These are phyloP conservation scores for Drosophila cardini DNA, from an alignment of 1,140 invertebrate species.

Conservation along the genomic window DNA sequence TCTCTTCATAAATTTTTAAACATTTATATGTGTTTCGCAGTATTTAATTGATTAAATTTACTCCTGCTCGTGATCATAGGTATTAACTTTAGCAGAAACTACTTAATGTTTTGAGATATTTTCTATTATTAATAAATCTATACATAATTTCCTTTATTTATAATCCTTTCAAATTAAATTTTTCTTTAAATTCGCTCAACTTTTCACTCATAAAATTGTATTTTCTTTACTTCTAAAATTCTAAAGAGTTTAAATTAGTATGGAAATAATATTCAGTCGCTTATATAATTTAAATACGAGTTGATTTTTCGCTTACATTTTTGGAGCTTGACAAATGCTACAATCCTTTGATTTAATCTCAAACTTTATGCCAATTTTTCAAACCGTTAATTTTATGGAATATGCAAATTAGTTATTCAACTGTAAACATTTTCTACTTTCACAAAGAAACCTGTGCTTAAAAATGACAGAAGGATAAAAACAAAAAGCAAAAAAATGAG, in stretches of 20 bases:
- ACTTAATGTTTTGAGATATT: no score
- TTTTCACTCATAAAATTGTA: no score
- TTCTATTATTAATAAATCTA: no score
- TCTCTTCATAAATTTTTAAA: no score
- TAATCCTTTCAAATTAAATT: no score
- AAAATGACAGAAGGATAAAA: slow-evolving; percentile 36
- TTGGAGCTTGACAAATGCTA: slow-evolving; percentile 5
- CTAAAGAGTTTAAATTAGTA: background rate
- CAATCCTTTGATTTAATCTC: background rate
- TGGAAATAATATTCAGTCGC: background rate
- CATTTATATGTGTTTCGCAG: no score
- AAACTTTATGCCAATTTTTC: slow-evolving; percentile 62
- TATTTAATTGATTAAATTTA: no score
- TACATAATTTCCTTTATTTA: no score
- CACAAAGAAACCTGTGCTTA: slow-evolving; percentile 34
- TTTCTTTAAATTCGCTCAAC: no score
- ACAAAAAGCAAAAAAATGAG: slow-evolving; percentile 31
- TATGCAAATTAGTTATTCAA: slow-evolving; percentile 73
- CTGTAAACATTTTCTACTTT: slow-evolving; percentile 63
- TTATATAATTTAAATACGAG: slow-evolving; percentile 4
- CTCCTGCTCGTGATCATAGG: no score
- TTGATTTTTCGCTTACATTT: background rate
- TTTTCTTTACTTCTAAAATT: background rate
- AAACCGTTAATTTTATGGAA: slow-evolving; percentile 70
- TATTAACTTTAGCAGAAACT: no score